Evolutionary conservation across 2,888 invertebrate genomes (phyloP), one percentile per base, ranked within the genome.

Genomic region (Spialia ferax): DNA sequence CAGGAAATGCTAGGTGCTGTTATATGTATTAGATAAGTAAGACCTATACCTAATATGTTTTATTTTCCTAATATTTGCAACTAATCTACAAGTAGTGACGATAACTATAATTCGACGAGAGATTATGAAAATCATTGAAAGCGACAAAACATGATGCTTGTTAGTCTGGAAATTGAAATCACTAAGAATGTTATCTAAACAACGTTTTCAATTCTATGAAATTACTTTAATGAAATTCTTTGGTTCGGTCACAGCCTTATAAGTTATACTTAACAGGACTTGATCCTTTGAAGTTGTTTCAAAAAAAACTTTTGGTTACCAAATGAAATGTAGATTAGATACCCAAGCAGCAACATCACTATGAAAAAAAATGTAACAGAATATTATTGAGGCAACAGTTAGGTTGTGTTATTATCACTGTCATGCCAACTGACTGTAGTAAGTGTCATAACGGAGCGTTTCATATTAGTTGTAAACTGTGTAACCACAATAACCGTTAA

Each of bases 381-480:
- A 13, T 15, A 42, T 42, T 42, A 42, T 42, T 42, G 42, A 15
- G 7, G 42, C 42, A 15, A 42, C 42, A 42, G 42, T 42, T 42
- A 42, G 42, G 7, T 42, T 42, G 42, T 42, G 15, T 15, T 42
- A 38, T 38, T 38, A 42, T 13, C 42, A 42, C 42, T 42, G 42
- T 42, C 42, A 42, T 42, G 42, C 42, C 15, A 42, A 7, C 42
- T 15, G 15, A 42, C 42, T 42, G 6, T 42, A 6, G 7, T 42
- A 42, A 42, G 42, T 42, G 42, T 42, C 15, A 42, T 42, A 42
- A 42, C 42, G 42, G 42, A 42, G 42, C 42, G 15, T 42, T 42
- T 42, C 42, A 15, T 42, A 42, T 42, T 42, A 42, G 42, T 35
- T 35, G 35, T 42, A 15, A n/a, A 6, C 42, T 42, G 7, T 7